These are phyloP conservation scores for Psittacula cyanocephala DNA, from an alignment of 2,113 vertebrate genomes.

Conservation along the genomic window DNA sequence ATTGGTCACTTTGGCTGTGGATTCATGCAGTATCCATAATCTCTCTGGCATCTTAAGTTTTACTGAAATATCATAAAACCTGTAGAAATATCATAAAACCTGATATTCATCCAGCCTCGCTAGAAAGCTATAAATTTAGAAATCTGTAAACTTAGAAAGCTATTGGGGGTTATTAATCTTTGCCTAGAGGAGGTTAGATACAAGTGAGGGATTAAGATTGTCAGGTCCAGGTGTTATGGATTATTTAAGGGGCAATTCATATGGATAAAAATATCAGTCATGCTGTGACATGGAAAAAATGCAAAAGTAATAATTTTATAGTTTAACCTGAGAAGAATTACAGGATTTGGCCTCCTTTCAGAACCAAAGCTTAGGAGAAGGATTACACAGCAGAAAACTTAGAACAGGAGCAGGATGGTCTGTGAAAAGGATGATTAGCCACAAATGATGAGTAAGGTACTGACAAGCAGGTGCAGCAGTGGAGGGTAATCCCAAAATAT, in stretches of 20 bases:
- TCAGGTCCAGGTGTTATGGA: background rate
- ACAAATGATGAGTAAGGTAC: background rate
- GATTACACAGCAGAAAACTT: background rate
- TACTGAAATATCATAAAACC: no score
- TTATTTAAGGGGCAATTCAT: background rate
- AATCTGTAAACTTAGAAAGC: slow-evolving; percentile 28
- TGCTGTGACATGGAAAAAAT: slow-evolving; percentile 3
- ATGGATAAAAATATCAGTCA: background rate
- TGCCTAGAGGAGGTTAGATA: background rate
- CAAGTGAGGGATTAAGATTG: background rate
- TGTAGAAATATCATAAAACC: slow-evolving; percentile 2
- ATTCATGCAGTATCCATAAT: background rate
- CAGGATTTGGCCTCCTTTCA: background rate
- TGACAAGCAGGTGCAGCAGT: background rate
- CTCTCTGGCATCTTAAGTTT: background rate
- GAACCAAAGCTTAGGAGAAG: background rate
- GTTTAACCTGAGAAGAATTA: background rate
- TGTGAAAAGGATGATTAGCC: background rate
- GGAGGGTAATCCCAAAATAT: background rate
- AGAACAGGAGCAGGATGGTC: rapidly evolving
- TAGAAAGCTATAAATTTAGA: background rate
- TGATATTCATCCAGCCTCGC: slow-evolving; percentile 8
- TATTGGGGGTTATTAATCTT: slow-evolving; percentile 7
- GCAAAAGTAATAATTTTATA: background rate
- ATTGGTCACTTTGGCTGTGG: background rate